phyloP scores from a whole-genome alignment of 1,140 invertebrate species.

The Dreissena polymorpha region DNA sequence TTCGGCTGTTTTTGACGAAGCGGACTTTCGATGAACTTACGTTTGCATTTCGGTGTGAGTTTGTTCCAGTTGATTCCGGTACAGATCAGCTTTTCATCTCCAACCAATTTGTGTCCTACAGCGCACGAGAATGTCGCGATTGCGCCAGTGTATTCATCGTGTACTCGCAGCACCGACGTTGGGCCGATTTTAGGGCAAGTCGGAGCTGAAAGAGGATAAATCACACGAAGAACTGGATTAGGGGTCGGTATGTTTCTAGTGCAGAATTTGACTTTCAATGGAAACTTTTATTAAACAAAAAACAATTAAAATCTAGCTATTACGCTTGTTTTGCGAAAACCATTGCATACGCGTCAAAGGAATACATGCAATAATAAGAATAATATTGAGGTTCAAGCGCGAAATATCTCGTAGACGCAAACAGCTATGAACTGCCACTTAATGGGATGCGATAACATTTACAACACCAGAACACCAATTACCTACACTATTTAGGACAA shows the following conservation, averaged over 20 bases:
- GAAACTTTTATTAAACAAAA: too few relatives aligned
- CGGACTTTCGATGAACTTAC: constrained; percentile 10
- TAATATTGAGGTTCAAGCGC: neutral
- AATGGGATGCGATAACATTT: too few relatives aligned
- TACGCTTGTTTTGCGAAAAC: too few relatives aligned
- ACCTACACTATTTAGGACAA: too few relatives aligned
- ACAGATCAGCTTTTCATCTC: constrained; percentile 17
- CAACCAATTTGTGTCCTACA: constrained; percentile 16
- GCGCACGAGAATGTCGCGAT: constrained; percentile 25
- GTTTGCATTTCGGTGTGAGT: constrained; percentile 3
- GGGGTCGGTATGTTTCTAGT: too few relatives aligned
- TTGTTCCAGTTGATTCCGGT: constrained; percentile 34
- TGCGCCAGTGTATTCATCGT: neutral
- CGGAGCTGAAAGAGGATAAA: constrained; percentile 2
- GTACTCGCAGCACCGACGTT: neutral
- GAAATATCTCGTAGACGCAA: neutral
- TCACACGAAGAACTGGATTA: too few relatives aligned
- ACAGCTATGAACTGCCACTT: too few relatives aligned
- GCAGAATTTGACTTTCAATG: too few relatives aligned
- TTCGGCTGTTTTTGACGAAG: too few relatives aligned
- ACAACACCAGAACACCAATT: too few relatives aligned
- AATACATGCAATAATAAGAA: neutral
- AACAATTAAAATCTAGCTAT: too few relatives aligned
- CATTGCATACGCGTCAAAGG: too few relatives aligned
- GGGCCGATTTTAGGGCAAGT: neutral